These are phyloP conservation scores for Thaumetopoea pityocampa DNA, from an alignment of 1,140 invertebrate species.

Conservation along the genomic window DNA sequence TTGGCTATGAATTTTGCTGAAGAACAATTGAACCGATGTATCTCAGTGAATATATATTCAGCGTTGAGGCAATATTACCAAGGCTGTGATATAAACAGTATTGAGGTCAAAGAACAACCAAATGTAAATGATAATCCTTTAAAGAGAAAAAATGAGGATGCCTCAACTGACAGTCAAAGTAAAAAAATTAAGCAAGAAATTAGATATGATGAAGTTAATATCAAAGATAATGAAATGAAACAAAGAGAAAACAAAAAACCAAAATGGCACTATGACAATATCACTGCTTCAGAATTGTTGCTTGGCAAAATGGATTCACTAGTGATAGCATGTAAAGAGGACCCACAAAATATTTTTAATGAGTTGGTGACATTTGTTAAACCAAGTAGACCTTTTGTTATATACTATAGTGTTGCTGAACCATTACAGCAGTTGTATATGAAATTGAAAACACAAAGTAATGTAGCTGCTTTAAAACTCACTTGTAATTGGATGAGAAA, in stretches of 20 bases:
- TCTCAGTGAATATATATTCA: slow-evolving; percentile 84
- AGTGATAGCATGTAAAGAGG: slow-evolving; percentile 88
- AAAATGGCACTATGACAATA: slow-evolving; percentile 81
- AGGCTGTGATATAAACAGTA: slow-evolving; percentile 50
- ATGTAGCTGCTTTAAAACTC: slow-evolving; percentile 85
- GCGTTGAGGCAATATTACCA: slow-evolving; percentile 81
- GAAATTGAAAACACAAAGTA: slow-evolving; percentile 81
- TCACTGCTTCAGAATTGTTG: slow-evolving; percentile 76
- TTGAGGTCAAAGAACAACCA: slow-evolving; percentile 18
- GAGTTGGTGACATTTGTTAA: slow-evolving; percentile 85
- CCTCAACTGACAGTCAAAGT: slow-evolving; percentile 15
- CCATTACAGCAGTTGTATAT: slow-evolving; percentile 88
- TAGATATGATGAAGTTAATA: slow-evolving; percentile 18
- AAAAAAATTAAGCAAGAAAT: slow-evolving; percentile 18
- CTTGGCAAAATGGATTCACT: slow-evolving; percentile 84
- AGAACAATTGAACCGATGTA: slow-evolving; percentile 81
- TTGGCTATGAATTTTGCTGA: slow-evolving; percentile 85
- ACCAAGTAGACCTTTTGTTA: slow-evolving; percentile 87
- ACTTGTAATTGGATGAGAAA: slow-evolving; percentile 91
- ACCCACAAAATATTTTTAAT: slow-evolving; percentile 87
- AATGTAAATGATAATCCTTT: slow-evolving; percentile 34
- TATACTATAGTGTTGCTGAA: slow-evolving; percentile 88
- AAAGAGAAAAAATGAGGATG: slow-evolving; percentile 45
- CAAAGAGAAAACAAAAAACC: slow-evolving; percentile 70
- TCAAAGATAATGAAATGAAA: slow-evolving; percentile 6